Evolutionary conservation across 2,113 vertebrate species (phyloP).

Genomic region (Pteropus alecto): DNA sequence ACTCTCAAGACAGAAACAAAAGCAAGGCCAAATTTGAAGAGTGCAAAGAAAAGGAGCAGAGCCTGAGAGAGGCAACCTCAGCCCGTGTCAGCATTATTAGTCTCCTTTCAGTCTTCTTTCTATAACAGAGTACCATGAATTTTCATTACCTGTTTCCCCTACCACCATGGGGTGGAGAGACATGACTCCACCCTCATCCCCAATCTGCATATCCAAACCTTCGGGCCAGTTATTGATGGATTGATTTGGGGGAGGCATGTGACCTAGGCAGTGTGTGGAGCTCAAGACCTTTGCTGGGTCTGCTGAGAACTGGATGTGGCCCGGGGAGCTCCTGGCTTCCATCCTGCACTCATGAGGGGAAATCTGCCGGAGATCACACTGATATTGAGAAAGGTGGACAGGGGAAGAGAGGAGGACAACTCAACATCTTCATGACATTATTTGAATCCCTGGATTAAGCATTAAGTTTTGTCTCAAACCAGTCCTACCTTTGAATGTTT

Average conservation of each 20-base stretch:
- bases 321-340: background rate
- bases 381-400: background rate
- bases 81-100: fast-evolving
- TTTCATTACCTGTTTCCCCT: background rate
- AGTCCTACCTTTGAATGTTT: constrained; percentile 4
- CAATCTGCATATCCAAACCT: background rate
- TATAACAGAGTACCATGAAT: background rate
- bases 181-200: background rate
- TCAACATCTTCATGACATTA: background rate
- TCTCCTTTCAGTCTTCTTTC: background rate
- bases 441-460: background rate
- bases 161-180: too few species aligned
- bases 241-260: background rate
- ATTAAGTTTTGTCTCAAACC: background rate
- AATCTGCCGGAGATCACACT: background rate
- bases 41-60: background rate
- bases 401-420: background rate
- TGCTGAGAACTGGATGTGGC: background rate
- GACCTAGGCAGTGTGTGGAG: background rate
- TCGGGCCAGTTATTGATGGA: background rate
- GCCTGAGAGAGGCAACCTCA: background rate
- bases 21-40: background rate
- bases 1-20: background rate
- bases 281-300: background rate
- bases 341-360: background rate